Percentiles rank a stretch among this genome's conserved stretches.
phyloP scores from a whole-genome alignment of 2,797 vertebrate species.

The Masticophis lateralis region DNA sequence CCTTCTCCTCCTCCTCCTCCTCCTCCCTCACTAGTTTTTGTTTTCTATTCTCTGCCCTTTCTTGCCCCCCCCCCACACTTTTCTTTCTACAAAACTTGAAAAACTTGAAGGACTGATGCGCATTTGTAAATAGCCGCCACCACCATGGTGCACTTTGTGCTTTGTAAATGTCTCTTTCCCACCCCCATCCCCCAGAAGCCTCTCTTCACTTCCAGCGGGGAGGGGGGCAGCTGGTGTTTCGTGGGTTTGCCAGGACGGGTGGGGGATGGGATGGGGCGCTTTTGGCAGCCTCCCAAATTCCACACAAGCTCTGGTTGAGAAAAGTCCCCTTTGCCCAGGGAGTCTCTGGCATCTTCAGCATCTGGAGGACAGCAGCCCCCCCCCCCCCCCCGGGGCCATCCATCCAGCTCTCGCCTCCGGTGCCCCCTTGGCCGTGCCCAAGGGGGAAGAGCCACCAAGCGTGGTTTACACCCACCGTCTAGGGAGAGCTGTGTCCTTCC shows the following conservation, averaged over 20 bases:
- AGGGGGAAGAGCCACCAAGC: background rate
- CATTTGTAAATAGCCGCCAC: slow-evolving; percentile 89
- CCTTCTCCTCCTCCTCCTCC: slow-evolving; percentile 63
- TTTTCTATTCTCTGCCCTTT: slow-evolving; percentile 59
- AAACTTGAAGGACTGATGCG: slow-evolving; percentile 97
- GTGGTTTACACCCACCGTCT: background rate
- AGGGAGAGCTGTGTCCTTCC: background rate
- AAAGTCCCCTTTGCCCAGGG: background rate
- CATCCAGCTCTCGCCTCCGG: background rate
- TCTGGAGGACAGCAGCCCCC: background rate
- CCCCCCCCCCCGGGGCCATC: background rate
- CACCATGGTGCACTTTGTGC: slow-evolving; percentile 83
- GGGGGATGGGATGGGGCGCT: background rate
- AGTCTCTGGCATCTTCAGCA: background rate
- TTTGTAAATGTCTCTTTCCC: slow-evolving; percentile 82
- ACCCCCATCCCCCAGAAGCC: slow-evolving; percentile 61
- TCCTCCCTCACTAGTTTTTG: slow-evolving; percentile 46
- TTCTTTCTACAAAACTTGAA: slow-evolving; percentile 86
- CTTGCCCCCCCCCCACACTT: slow-evolving; percentile 60
- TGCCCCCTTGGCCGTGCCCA: background rate
- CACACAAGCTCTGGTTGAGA: background rate
- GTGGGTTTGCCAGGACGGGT: slow-evolving; percentile 10
- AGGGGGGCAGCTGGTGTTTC: slow-evolving; percentile 44
- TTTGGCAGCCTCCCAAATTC: background rate
- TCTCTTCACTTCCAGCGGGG: slow-evolving; percentile 53